Percentiles rank a stretch among this genome's conserved stretches.
Conservation (phyloP, 2,888 invertebrate species). For the Choreutis nemorana region DNA sequence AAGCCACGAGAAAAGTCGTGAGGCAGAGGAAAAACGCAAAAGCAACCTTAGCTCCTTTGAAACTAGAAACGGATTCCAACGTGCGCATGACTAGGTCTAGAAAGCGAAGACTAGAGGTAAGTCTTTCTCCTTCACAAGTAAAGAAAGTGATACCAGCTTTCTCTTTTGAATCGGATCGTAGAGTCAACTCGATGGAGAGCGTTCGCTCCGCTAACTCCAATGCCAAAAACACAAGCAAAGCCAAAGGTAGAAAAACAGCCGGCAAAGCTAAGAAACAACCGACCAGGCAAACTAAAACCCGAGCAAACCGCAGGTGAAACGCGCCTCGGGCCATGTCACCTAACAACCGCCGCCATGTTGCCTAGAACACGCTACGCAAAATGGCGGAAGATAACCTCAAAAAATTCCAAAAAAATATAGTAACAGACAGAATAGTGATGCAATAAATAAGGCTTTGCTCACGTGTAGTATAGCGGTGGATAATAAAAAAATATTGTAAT, state of each 20-base stretch:
- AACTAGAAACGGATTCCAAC: constrained; percentile 22
- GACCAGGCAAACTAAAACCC: constrained; percentile 3
- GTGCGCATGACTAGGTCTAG: constrained; percentile 47
- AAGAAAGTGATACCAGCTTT: constrained; percentile 29
- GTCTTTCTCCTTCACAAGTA: constrained; percentile 44
- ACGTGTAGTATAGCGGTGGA: constrained; percentile 17
- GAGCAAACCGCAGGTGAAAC: constrained; percentile 42
- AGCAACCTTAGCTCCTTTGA: constrained; percentile 15
- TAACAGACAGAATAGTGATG: constrained; percentile 34
- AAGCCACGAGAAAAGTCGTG: constrained; percentile 28
- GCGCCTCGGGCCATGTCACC: constrained; percentile 6
- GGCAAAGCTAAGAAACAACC: constrained; percentile 15
- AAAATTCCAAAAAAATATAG: too few species aligned
- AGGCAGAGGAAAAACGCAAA: constrained; percentile 27
- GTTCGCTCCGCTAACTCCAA: constrained; percentile 24
- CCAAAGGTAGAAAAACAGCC: constrained; percentile 8
- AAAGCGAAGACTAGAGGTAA: constrained; percentile 36
- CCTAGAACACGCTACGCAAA: constrained; percentile 3
- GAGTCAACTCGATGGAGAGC: constrained; percentile 37
- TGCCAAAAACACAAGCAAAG: constrained; percentile 16
- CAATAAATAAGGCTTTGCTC: constrained; percentile 34
- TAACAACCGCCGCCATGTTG: constrained; percentile 3
- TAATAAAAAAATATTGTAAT: constrained; percentile 9
- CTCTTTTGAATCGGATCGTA: constrained; percentile 43
- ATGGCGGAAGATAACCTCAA: constrained; percentile 23